Conservation (phyloP, 2,113 vertebrate species). For the Cettia cetti region DNA sequence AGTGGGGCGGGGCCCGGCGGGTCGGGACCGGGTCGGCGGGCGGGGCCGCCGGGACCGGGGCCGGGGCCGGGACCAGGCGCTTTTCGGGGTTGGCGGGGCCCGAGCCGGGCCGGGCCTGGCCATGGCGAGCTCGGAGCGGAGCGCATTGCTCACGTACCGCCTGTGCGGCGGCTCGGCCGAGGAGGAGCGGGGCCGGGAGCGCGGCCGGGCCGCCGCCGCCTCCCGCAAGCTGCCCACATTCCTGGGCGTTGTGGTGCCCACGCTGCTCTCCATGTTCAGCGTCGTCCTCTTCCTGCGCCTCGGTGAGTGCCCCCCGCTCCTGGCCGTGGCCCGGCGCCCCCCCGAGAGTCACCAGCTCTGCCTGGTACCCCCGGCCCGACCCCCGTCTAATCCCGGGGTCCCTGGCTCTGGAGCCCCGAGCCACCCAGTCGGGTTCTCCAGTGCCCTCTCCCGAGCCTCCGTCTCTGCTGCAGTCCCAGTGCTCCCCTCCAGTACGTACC, state of each 20-base stretch:
- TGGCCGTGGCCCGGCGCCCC: too few species aligned
- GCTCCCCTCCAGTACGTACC: background rate
- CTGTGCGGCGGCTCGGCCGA: slow-evolving; percentile 74
- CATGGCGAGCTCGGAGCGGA: slow-evolving; percentile 73
- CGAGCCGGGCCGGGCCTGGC: too few species aligned
- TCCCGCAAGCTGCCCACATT: slow-evolving; percentile 82
- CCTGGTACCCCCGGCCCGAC: background rate
- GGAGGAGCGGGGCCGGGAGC: background rate
- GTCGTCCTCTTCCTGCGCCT: slow-evolving; percentile 88
- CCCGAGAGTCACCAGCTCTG: background rate
- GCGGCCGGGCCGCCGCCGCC: background rate
- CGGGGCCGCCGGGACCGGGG: too few species aligned
- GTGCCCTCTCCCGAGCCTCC: background rate
- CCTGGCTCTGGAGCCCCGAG: background rate
- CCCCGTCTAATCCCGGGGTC: background rate
- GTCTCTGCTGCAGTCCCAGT: background rate
- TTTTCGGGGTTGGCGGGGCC: too few species aligned
- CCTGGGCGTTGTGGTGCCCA: slow-evolving; percentile 88
- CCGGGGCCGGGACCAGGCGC: too few species aligned
- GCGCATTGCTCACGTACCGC: slow-evolving; percentile 84
- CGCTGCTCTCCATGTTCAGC: slow-evolving; percentile 91
- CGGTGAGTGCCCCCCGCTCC: slow-evolving; percentile 71
- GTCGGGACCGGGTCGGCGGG: too few species aligned
- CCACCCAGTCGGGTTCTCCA: background rate
- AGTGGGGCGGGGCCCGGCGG: too few species aligned